Evolutionary conservation across 2,888 invertebrate genomes (phyloP).

Genomic region (Acleris laterana): DNA sequence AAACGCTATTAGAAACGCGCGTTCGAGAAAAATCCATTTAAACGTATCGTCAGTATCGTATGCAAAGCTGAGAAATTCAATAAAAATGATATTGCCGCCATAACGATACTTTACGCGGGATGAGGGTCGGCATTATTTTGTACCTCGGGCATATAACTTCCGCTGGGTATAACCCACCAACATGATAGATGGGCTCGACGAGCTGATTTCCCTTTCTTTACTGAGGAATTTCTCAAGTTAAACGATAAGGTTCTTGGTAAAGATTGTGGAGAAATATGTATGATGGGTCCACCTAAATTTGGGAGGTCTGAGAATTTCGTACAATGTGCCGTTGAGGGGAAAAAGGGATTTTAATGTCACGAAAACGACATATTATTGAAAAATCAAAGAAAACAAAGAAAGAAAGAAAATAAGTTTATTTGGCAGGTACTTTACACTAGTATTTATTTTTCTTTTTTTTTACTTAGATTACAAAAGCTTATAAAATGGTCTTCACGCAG

Average conservation of each 20-base stretch:
- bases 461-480: no score
- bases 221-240: constrained; percentile 74
- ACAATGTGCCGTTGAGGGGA: no score
- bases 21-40: constrained; percentile 17
- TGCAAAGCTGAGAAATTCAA: constrained; percentile 42
- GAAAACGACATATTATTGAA: no score
- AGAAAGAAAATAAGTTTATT: no score
- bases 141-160: constrained; percentile 66
- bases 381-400: no score
- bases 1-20: background rate
- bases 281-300: constrained; percentile 8
- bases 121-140: constrained; percentile 62
- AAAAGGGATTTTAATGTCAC: no score
- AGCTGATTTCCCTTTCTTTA: constrained; percentile 68
- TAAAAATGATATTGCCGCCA: constrained; percentile 44
- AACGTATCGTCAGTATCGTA: constrained; percentile 22
- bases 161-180: constrained; percentile 55
- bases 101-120: constrained; percentile 55
- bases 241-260: constrained; percentile 60
- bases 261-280: constrained; percentile 31
- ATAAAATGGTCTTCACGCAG: no score
- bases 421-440: no score
- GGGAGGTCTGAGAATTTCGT: no score
- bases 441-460: no score
- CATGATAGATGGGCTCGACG: constrained; percentile 70